Evolutionary conservation across 2,113 vertebrate genomes (phyloP).

Genomic region (Ornithorhynchus anatinus): DNA sequence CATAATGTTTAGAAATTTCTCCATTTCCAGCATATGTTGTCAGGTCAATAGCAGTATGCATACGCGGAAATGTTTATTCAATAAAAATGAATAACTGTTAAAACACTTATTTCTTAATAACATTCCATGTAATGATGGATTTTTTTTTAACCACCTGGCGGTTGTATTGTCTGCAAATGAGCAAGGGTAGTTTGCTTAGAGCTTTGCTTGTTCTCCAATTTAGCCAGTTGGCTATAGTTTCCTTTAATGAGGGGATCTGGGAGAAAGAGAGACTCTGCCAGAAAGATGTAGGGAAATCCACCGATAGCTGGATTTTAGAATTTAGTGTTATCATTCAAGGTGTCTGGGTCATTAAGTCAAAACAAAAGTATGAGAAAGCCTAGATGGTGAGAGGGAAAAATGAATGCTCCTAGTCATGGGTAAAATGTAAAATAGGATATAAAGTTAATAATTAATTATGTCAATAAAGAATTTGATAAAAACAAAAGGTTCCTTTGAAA

Average conservation of each 20-base stretch:
- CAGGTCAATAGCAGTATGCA: slow-evolving; percentile 81
- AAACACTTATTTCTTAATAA: slow-evolving; percentile 73
- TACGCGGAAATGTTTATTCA: slow-evolving; percentile 74
- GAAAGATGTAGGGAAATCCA: too few species aligned
- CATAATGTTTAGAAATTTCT: slow-evolving; percentile 82
- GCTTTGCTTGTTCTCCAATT: slow-evolving; percentile 25
- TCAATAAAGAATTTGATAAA: too few species aligned
- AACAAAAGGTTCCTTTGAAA: too few species aligned
- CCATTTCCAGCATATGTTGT: slow-evolving; percentile 78
- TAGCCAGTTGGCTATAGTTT: slow-evolving; percentile 24
- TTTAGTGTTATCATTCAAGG: too few species aligned
- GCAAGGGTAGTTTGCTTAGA: slow-evolving; percentile 19
- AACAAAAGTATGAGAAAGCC: too few species aligned
- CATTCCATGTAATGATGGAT: slow-evolving; percentile 64
- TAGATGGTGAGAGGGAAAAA: too few species aligned
- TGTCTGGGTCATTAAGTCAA: too few species aligned
- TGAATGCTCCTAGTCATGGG: too few species aligned
- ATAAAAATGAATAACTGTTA: slow-evolving; percentile 79
- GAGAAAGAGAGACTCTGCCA: too few species aligned
- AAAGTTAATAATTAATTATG: too few species aligned
- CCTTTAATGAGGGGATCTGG: not conserved
- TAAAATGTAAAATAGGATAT: too few species aligned
- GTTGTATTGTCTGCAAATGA: slow-evolving; percentile 56
- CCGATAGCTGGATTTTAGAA: too few species aligned
- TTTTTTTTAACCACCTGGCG: slow-evolving; percentile 68